Conservation (phyloP, 2,113 vertebrate genomes). For the Sigmodon hispidus region DNA sequence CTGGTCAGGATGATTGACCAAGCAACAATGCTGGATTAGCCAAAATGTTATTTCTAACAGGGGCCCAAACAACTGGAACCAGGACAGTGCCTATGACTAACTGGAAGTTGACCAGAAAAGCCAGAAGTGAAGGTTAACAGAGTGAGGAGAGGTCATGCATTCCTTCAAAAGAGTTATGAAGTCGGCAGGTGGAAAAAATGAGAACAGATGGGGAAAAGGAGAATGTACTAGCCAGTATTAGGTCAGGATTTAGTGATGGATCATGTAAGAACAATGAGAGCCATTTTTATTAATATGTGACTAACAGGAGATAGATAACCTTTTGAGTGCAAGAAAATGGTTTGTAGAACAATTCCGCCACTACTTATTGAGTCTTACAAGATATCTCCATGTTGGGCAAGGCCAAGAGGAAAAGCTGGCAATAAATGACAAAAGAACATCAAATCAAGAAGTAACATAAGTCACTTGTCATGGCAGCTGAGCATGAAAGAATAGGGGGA, state of each 20-base stretch:
- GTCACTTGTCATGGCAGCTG: neutral
- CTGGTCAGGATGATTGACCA: neutral
- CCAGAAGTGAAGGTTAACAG: neutral
- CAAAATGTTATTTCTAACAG: neutral
- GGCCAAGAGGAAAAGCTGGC: conserved; percentile 7
- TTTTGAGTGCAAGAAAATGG: neutral
- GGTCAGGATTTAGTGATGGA: neutral
- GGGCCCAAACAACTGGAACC: neutral
- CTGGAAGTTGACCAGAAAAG: neutral
- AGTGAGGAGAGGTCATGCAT: neutral
- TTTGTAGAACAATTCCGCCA: neutral
- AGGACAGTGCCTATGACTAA: neutral
- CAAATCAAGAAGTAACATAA: neutral
- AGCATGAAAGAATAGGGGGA: neutral
- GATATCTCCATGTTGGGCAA: neutral
- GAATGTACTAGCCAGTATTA: neutral
- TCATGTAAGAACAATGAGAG: neutral
- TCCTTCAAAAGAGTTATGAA: neutral
- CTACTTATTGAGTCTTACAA: neutral
- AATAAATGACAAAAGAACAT: neutral
- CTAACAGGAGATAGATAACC: neutral
- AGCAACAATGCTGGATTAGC: neutral
- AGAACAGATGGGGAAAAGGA: neutral
- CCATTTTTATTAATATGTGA: neutral
- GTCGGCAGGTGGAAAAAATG: neutral